Evolutionary conservation across 1,140 invertebrate species (phyloP).

Genomic region (Drosophila murphyi): DNA sequence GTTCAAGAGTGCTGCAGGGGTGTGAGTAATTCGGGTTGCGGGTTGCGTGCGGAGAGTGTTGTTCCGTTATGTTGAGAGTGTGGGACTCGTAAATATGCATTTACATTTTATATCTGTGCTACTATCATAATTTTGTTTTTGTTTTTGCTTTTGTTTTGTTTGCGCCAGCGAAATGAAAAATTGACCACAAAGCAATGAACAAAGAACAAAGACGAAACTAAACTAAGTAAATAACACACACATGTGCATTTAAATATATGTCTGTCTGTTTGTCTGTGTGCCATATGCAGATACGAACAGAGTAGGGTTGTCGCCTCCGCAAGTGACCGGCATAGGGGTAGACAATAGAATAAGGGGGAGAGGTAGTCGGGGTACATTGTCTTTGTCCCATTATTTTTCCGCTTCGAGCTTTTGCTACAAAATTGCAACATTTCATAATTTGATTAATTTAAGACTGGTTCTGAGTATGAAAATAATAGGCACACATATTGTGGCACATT

Average conservation of each 20-base stretch:
- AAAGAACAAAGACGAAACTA: constrained; percentile 53
- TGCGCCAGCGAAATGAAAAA: constrained; percentile 75
- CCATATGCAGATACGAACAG: constrained; percentile 7
- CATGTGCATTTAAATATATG: constrained; percentile 15
- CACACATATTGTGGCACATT: no score
- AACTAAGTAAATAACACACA: constrained; percentile 9
- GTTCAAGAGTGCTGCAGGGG: background rate
- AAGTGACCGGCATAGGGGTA: constrained; percentile 4
- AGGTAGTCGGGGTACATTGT: no score
- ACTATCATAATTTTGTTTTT: constrained; percentile 56
- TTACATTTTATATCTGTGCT: constrained; percentile 46
- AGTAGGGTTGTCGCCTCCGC: constrained; percentile 4
- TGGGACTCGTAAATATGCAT: constrained; percentile 41
- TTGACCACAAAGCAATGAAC: constrained; percentile 69
- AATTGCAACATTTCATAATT: no score
- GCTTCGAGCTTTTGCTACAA: no score
- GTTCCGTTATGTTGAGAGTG: constrained; percentile 32
- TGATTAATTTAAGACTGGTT: no score
- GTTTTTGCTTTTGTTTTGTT: constrained; percentile 40
- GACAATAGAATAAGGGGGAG: background rate
- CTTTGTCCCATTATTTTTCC: no score
- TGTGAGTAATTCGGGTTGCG: constrained; percentile 3
- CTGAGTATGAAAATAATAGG: no score
- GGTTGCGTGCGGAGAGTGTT: constrained; percentile 6
- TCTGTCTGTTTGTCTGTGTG: background rate